Percentiles rank a stretch among this genome's conserved stretches.
phyloP scores from a whole-genome alignment of 2,888 invertebrate species.

The Leptinotarsa rubiginosa region DNA sequence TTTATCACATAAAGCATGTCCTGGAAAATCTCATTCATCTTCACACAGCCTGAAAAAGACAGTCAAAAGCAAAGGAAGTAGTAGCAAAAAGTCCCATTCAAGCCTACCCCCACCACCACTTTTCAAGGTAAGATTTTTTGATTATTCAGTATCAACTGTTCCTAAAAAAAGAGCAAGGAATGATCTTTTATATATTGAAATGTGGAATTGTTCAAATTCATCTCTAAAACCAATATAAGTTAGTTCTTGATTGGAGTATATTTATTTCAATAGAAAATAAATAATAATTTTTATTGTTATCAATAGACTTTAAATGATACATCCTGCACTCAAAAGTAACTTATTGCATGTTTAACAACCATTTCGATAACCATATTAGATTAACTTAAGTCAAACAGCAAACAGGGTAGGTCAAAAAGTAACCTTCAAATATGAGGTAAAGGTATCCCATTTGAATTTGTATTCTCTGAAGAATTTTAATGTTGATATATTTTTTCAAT shows the following conservation, averaged over 20 bases:
- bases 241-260: too few relatives aligned
- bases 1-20: conserved; percentile 52
- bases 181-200: background rate
- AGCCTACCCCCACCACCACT: conserved; percentile 43
- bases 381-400: too few relatives aligned
- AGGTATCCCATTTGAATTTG: too few relatives aligned
- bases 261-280: background rate
- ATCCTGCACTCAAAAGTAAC: background rate
- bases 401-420: too few relatives aligned
- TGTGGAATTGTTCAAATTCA: too few relatives aligned
- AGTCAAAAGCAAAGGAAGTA: conserved; percentile 58
- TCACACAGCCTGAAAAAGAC: conserved; percentile 57
- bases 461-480: too few relatives aligned
- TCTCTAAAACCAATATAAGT: too few relatives aligned
- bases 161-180: background rate
- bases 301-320: background rate
- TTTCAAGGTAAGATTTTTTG: conserved; percentile 54
- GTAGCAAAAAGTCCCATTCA: conserved; percentile 53
- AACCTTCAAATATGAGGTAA: too few relatives aligned
- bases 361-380: too few relatives aligned
- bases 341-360: too few relatives aligned
- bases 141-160: background rate
- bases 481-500: too few relatives aligned
- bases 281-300: background rate
- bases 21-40: conserved; percentile 48